A percentile compares a stretch with the other conserved stretches of the same genome.
Conservation (phyloP, 2,113 vertebrate species). For the Silurus asotus region DNA sequence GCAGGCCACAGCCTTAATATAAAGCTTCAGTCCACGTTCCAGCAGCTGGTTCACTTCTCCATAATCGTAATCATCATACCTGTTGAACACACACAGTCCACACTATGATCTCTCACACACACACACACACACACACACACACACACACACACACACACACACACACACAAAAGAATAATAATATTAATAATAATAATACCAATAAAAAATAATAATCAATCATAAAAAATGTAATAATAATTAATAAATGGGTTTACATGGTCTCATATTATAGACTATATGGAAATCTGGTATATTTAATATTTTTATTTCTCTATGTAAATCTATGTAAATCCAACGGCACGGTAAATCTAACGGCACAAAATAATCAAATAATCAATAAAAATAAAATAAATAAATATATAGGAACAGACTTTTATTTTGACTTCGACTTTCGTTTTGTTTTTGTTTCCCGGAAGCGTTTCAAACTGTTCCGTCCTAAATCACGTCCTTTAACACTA, state of each 20-base stretch:
- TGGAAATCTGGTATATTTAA: too few relatives aligned
- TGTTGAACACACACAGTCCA: conserved; percentile 47
- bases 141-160: too few relatives aligned
- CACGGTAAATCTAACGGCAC: too few relatives aligned
- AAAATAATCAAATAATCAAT: background rate
- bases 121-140: too few relatives aligned
- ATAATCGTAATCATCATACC: conserved; percentile 89
- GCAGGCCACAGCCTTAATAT: conserved; percentile 87
- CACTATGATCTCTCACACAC: background rate
- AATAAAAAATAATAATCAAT: too few relatives aligned
- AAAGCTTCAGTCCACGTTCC: conserved; percentile 81
- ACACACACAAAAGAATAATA: too few relatives aligned
- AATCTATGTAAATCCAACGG: too few relatives aligned
- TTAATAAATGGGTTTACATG: too few relatives aligned
- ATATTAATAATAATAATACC: too few relatives aligned
- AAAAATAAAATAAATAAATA: background rate
- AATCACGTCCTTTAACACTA: background rate
- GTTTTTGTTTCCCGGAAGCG: background rate
- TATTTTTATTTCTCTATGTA: too few relatives aligned
- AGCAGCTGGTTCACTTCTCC: conserved; percentile 85
- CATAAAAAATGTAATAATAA: too few relatives aligned
- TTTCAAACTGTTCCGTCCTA: background rate
- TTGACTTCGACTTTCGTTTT: background rate
- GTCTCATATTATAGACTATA: too few relatives aligned
- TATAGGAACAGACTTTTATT: background rate